phyloP scores from a whole-genome alignment of 1,140 invertebrate species.

The Sesamia nonagrioides region DNA sequence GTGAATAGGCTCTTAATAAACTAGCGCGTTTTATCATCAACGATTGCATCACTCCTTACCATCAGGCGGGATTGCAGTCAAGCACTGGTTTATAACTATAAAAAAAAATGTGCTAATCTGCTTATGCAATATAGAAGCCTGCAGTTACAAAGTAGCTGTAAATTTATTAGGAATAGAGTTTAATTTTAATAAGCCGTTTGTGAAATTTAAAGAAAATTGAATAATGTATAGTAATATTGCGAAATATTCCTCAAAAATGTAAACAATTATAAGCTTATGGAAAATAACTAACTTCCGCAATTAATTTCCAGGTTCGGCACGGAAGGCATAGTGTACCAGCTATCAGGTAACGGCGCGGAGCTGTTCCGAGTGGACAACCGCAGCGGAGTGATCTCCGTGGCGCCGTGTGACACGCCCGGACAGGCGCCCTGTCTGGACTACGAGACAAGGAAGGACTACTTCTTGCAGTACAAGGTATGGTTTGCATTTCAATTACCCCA shows the following conservation, averaged over 20 bases:
- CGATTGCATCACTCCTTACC: too few relatives aligned
- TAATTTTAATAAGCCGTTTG: too few relatives aligned
- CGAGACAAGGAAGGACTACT: constrained; percentile 94
- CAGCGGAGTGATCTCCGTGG: constrained; percentile 94
- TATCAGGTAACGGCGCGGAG: constrained; percentile 95
- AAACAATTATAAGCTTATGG: background rate
- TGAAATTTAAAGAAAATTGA: too few relatives aligned
- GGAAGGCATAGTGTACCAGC: constrained; percentile 94
- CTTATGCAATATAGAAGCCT: too few relatives aligned
- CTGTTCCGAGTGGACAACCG: constrained; percentile 94
- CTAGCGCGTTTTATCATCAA: too few relatives aligned
- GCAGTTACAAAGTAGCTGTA: too few relatives aligned
- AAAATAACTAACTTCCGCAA: background rate
- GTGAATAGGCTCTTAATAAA: too few relatives aligned
- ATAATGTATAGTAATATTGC: too few relatives aligned
- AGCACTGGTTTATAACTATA: too few relatives aligned
- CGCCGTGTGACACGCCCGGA: constrained; percentile 90
- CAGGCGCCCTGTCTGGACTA: constrained; percentile 93
- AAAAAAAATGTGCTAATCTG: too few relatives aligned
- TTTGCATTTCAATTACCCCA: background rate
- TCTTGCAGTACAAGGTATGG: constrained; percentile 93
- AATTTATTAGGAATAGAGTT: too few relatives aligned
- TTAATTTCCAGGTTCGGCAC: constrained; percentile 88
- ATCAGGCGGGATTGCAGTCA: too few relatives aligned
- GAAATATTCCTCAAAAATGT: background rate